phyloP scores from a whole-genome alignment of 2,113 vertebrate species.

The Isichthys henryi region DNA sequence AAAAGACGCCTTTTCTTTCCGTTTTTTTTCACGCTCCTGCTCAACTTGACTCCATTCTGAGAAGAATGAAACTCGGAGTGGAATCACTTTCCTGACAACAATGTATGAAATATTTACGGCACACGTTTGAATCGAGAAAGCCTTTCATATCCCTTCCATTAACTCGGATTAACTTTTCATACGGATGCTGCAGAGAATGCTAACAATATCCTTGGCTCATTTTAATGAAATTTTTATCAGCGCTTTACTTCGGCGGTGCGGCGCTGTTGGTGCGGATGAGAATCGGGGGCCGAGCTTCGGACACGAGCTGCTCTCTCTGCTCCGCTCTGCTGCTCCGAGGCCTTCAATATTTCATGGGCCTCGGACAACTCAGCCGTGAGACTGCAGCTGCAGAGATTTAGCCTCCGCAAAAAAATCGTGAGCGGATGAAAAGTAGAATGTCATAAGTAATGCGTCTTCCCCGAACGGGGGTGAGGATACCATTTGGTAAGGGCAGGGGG shows the following conservation, averaged over 20 bases:
- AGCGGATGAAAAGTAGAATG: constrained; percentile 96
- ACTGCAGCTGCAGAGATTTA: constrained; percentile 99
- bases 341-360: constrained; percentile 99
- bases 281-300: constrained; percentile 96
- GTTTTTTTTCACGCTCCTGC: constrained; percentile 38
- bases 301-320: constrained; percentile 98
- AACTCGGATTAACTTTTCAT: constrained; percentile 99
- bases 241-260: constrained; percentile 85
- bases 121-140: constrained; percentile 99
- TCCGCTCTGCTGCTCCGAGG: constrained; percentile 91
- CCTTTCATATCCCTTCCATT: constrained; percentile 99
- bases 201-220: constrained; percentile 99
- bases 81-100: constrained; percentile 99
- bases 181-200: constrained; percentile 95
- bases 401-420: constrained; percentile 98
- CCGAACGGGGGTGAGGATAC: constrained; percentile 73
- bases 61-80: constrained; percentile 90
- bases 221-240: constrained; percentile 99
- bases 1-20: constrained; percentile 72
- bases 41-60: constrained; percentile 73
- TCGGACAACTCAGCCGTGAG: constrained; percentile 96
- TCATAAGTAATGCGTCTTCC: constrained; percentile 97
- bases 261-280: constrained; percentile 98
- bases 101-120: constrained; percentile 98
- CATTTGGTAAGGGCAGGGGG: constrained; percentile 66